phyloP scores from a whole-genome alignment of 2,888 invertebrate species.

The Erebia palarica region DNA sequence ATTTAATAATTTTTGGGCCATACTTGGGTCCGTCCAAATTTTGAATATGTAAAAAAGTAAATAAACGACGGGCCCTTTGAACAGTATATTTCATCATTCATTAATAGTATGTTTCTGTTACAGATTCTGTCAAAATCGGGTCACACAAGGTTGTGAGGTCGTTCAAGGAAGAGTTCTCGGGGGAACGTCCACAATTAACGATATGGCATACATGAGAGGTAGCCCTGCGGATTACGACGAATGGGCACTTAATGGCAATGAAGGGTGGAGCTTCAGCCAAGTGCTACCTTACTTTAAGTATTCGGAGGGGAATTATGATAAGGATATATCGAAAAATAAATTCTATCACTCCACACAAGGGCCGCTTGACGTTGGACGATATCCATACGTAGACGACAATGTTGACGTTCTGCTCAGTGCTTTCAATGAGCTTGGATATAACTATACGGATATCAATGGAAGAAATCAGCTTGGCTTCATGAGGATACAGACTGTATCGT shows the following conservation, averaged over 20 bases:
- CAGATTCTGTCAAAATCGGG: conserved; percentile 72
- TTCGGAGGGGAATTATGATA: conserved; percentile 77
- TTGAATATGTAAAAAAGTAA: background rate
- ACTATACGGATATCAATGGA: conserved; percentile 75
- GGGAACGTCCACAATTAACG: conserved; percentile 72
- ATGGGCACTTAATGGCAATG: conserved; percentile 71
- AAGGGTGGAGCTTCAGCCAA: conserved; percentile 70
- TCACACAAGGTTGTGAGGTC: conserved; percentile 64
- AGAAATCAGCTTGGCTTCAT: conserved; percentile 72
- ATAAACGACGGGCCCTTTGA: conserved; percentile 9
- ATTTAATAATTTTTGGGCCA: background rate
- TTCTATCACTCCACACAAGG: conserved; percentile 73
- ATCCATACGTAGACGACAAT: conserved; percentile 72
- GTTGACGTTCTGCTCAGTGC: conserved; percentile 71
- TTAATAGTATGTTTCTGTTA: conserved; percentile 42
- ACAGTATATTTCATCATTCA: conserved; percentile 18
- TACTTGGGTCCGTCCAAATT: background rate
- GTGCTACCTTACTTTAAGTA: conserved; percentile 74
- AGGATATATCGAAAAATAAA: conserved; percentile 71
- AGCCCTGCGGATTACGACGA: conserved; percentile 76
- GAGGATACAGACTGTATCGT: conserved; percentile 74
- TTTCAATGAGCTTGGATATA: conserved; percentile 71
- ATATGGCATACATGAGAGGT: conserved; percentile 76
- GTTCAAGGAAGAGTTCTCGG: conserved; percentile 73
- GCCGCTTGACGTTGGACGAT: conserved; percentile 72